Conservation (phyloP, 2,888 invertebrate genomes). For the Suillia variegata region DNA sequence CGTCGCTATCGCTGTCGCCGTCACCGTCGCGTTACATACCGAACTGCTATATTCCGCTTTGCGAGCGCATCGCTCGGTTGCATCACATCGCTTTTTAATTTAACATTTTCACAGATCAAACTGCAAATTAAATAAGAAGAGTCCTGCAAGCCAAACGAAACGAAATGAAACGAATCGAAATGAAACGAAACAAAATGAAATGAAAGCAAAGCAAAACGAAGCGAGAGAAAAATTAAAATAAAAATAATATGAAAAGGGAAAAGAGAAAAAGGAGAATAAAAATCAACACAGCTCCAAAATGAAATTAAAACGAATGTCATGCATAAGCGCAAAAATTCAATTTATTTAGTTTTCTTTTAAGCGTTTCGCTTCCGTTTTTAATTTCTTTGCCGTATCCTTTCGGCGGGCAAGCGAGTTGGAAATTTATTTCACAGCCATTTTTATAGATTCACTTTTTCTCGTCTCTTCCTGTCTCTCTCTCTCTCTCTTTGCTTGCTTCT, state of each 20-base stretch:
- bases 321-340: constrained; percentile 46
- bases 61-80: too few species aligned
- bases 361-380: constrained; percentile 15
- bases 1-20: too few species aligned
- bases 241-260: background rate
- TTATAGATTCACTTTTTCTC: background rate
- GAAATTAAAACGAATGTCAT: constrained; percentile 48
- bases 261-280: background rate
- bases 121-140: too few species aligned
- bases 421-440: constrained; percentile 4
- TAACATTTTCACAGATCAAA: too few species aligned
- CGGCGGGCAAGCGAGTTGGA: background rate
- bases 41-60: too few species aligned
- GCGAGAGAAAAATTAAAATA: too few species aligned
- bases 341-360: constrained; percentile 37
- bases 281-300: constrained; percentile 28
- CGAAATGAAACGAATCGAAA: too few species aligned
- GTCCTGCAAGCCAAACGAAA: too few species aligned
- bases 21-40: too few species aligned
- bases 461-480: background rate
- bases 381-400: constrained; percentile 4
- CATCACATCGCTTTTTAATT: too few species aligned
- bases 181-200: background rate
- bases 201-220: background rate
- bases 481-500: too few species aligned